Conservation (phyloP, 2,888 invertebrate species). For the Conus canariensis region DNA sequence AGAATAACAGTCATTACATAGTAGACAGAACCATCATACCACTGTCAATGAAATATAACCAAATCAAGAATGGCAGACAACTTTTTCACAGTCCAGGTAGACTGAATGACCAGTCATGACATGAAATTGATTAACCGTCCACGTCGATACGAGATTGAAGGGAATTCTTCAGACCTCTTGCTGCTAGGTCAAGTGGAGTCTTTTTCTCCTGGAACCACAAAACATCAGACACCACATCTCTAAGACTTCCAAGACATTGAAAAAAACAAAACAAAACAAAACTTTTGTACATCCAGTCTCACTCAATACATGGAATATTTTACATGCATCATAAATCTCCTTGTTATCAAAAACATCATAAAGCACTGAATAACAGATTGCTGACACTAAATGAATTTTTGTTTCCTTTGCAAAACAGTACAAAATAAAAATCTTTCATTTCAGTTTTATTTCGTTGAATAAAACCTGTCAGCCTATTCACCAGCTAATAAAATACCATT, state of each 20-base stretch:
- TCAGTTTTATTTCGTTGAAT: not conserved
- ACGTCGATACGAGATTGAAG: slow-evolving; percentile 19
- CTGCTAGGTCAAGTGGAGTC: slow-evolving; percentile 70
- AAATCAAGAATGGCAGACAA: no score
- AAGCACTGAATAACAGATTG: not conserved
- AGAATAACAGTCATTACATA: no score
- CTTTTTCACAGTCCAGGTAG: no score
- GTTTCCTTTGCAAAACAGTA: not conserved
- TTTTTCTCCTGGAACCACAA: slow-evolving; percentile 68
- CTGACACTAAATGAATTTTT: not conserved
- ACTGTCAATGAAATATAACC: no score
- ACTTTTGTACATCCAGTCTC: no score
- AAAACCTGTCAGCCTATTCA: no score
- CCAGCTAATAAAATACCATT: no score
- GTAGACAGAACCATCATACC: no score
- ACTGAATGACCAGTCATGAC: no score
- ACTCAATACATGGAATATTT: no score
- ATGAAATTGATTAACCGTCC: no score
- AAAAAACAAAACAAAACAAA: not conserved
- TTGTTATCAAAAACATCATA: not conserved
- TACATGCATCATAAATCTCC: no score
- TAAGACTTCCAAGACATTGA: not conserved
- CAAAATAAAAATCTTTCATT: not conserved
- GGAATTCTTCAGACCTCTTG: slow-evolving; percentile 45
- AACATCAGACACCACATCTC: not conserved